Conservation (phyloP, 2,113 vertebrate species). For the Eidolon helvum region DNA sequence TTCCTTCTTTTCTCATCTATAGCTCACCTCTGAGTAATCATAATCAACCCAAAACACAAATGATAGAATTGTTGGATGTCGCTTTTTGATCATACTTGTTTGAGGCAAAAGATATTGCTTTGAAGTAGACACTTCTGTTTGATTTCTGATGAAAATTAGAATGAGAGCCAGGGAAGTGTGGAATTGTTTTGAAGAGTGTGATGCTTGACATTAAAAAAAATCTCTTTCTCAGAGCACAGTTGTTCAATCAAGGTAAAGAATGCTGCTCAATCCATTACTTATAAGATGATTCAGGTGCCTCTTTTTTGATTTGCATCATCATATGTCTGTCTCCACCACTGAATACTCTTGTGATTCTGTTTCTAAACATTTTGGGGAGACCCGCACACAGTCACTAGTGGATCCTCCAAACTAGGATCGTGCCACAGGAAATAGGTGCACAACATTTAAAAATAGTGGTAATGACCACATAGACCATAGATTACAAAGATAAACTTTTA, state of each 20-base stretch:
- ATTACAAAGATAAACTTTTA: background rate
- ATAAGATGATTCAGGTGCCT: background rate
- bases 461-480: background rate
- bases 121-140: background rate
- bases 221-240: background rate
- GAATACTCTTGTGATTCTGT: background rate
- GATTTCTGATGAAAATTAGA: slow-evolving; percentile 9
- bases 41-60: background rate
- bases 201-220: background rate
- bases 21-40: background rate
- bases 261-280: background rate
- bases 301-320: background rate
- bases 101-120: background rate
- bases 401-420: background rate
- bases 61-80: background rate
- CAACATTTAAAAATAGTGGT: background rate
- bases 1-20: background rate
- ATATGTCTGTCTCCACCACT: background rate
- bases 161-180: background rate
- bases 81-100: background rate
- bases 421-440: background rate
- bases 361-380: background rate
- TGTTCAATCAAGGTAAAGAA: background rate
- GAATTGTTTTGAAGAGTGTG: background rate
- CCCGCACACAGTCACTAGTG: rapidly evolving